Evolutionary conservation across 1,140 invertebrate species (phyloP).

Genomic region (Cylas formicarius): DNA sequence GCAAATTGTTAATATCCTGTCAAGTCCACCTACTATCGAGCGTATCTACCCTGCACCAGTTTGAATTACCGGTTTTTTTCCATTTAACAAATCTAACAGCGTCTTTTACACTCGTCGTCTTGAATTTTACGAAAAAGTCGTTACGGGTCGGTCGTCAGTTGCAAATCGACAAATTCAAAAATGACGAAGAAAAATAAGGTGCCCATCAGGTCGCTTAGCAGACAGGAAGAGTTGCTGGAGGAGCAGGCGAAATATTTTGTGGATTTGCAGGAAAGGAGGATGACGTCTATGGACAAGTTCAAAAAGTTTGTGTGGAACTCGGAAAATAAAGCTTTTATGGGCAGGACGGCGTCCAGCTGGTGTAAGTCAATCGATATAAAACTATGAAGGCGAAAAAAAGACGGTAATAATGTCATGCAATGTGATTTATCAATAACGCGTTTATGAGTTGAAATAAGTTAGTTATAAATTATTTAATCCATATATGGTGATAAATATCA

Average conservation of each 20-base stretch:
- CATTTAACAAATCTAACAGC: conserved; percentile 2
- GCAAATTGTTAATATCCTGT: conserved; percentile 41
- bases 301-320: conserved; percentile 61
- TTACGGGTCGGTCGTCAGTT: no score
- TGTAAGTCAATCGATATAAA: no score
- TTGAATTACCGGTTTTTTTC: conserved; percentile 9
- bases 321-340: conserved; percentile 57
- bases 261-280: conserved; percentile 46
- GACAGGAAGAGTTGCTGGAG: conserved; percentile 36
- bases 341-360: conserved; percentile 62
- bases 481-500: no score
- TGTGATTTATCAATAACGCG: no score
- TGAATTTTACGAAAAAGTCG: no score
- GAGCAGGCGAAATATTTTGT: conserved; percentile 49
- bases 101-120: no score
- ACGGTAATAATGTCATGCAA: no score
- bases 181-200: conserved; percentile 6
- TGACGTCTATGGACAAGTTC: conserved; percentile 51
- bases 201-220: conserved; percentile 31
- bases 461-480: no score
- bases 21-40: conserved; percentile 34
- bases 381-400: no score
- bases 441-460: no score
- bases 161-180: no score
- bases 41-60: conserved; percentile 24